Percentiles rank a stretch among this genome's conserved stretches.
Conservation (phyloP, 2,888 invertebrate species). For the Glomeris marginata region DNA sequence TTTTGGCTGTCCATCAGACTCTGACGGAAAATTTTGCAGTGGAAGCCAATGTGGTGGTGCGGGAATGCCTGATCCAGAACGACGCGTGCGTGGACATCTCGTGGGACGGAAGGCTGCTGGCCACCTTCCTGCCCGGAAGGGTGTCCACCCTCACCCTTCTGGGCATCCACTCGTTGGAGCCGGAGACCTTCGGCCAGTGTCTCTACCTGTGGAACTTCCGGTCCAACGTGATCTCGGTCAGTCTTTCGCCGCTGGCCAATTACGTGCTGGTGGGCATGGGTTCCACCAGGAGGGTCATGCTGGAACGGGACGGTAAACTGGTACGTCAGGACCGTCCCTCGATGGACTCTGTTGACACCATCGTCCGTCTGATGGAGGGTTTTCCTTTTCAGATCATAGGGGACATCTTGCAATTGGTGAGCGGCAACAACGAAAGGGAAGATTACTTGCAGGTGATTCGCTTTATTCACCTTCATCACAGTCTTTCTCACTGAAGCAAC, state of each 20-base stretch:
- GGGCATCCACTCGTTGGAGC: conserved; percentile 63
- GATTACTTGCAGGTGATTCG: conserved; percentile 9
- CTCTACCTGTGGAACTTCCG: conserved; percentile 60
- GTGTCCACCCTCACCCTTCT: conserved; percentile 54
- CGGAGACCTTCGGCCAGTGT: conserved; percentile 57
- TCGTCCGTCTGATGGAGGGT: too few relatives aligned
- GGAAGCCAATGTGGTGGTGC: conserved; percentile 57
- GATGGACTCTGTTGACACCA: conserved; percentile 7
- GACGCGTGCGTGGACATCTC: conserved; percentile 75
- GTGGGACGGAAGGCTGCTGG: conserved; percentile 57
- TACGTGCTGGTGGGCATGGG: conserved; percentile 68
- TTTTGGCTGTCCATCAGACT: background rate
- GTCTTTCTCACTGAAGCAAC: too few relatives aligned
- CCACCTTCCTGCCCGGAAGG: conserved; percentile 55
- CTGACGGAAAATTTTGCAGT: conserved; percentile 4
- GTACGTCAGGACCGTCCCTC: too few relatives aligned
- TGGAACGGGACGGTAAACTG: conserved; percentile 35
- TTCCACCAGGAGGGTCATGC: conserved; percentile 42
- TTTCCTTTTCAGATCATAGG: conserved; percentile 12
- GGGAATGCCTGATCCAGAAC: conserved; percentile 68
- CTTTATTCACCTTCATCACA: background rate
- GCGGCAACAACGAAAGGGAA: conserved; percentile 6
- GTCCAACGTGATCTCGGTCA: conserved; percentile 67
- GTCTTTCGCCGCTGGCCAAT: conserved; percentile 63
- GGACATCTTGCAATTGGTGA: conserved; percentile 9